Evolutionary conservation across 2,113 vertebrate species (phyloP).

Genomic region (Semnornis frantzii): DNA sequence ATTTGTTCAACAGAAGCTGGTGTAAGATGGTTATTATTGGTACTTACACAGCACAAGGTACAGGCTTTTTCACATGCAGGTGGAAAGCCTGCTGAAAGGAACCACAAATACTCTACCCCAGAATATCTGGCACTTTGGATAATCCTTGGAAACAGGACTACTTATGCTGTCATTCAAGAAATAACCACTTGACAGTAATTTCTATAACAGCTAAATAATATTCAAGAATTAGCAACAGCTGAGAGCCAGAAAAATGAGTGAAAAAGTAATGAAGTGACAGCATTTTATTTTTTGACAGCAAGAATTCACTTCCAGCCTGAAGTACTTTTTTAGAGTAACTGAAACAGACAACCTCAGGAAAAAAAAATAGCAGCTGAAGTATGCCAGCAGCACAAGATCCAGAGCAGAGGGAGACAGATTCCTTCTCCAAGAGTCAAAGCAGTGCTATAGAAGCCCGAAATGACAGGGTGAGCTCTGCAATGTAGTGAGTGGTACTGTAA

Average conservation of each 20-base stretch:
- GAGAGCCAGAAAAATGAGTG: neutral
- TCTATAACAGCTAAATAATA: neutral
- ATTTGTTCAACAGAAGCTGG: slow-evolving; percentile 22
- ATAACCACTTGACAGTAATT: neutral
- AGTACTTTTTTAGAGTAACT: neutral
- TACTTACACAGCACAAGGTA: neutral
- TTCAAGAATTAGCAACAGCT: neutral
- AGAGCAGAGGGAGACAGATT: neutral
- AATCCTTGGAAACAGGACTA: neutral
- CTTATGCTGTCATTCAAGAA: neutral
- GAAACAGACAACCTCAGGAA: neutral
- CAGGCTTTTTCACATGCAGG: neutral
- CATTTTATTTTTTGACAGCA: neutral
- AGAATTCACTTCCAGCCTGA: neutral
- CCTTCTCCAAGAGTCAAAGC: neutral
- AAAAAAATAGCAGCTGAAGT: neutral
- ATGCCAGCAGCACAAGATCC: neutral
- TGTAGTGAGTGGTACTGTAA: neutral
- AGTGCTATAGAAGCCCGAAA: neutral
- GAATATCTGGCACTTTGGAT: neutral
- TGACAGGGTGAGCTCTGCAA: neutral
- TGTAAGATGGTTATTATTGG: neutral
- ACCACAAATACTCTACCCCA: neutral
- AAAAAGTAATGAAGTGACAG: neutral
- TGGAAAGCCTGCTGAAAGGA: neutral